A percentile compares a stretch with the other conserved stretches of the same genome.
Conservation (phyloP, 2,113 vertebrate genomes). For the Ageneiosus marmoratus region DNA sequence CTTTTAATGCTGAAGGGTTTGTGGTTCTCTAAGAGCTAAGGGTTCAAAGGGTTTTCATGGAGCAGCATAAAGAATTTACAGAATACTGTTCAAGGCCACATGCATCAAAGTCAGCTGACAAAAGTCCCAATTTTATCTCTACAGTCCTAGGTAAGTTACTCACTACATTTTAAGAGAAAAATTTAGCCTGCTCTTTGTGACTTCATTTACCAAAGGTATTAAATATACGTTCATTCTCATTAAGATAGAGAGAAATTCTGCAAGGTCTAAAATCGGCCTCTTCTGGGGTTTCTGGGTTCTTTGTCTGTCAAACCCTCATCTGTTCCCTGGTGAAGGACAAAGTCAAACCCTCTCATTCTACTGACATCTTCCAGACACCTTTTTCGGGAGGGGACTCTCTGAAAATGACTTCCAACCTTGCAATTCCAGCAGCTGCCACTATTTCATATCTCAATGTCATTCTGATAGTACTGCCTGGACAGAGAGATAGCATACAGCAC, state of each 20-base stretch:
- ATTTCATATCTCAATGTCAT: constrained; percentile 16
- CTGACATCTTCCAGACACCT: constrained; percentile 19
- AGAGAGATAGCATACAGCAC: constrained; percentile 16
- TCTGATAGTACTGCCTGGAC: constrained; percentile 21
- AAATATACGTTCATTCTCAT: background rate
- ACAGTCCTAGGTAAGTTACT: background rate
- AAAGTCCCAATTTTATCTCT: background rate
- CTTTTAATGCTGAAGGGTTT: constrained; percentile 36
- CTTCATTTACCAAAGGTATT: background rate
- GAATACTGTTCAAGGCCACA: background rate
- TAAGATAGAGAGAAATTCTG: background rate
- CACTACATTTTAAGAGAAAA: background rate
- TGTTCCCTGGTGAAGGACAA: background rate
- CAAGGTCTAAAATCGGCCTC: background rate
- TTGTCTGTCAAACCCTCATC: constrained; percentile 1
- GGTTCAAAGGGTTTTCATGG: constrained; percentile 25
- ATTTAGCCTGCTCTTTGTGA: background rate
- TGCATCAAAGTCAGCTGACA: background rate
- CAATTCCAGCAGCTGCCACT: constrained; percentile 48
- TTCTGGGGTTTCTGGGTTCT: background rate
- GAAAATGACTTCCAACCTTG: constrained; percentile 39
- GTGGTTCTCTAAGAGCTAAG: constrained; percentile 20
- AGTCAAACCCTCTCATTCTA: background rate
- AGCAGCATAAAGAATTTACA: constrained; percentile 32
- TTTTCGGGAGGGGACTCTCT: background rate